Conservation (phyloP, 2,113 vertebrate genomes). For the Sphaerodactylus townsendi region DNA sequence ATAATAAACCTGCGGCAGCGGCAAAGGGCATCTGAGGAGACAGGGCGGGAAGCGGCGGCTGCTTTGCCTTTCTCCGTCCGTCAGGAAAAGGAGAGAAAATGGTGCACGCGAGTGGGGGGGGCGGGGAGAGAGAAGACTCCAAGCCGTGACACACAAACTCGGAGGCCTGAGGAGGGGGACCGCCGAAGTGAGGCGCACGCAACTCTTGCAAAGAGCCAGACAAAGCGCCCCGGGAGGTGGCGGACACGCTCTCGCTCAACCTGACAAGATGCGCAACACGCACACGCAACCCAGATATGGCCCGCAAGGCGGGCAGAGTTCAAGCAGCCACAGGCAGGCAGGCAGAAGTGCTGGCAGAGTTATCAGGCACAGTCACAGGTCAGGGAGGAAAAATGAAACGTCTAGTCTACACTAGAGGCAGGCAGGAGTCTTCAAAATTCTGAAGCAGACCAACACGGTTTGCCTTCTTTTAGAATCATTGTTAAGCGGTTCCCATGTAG, state of each 20-base stretch:
- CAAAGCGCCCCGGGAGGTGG: accelerated
- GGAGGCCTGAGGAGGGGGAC: not conserved
- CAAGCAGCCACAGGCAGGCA: not conserved
- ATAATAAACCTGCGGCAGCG: slow-evolving; percentile 69
- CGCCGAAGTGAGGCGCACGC: not conserved
- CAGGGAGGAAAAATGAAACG: not conserved
- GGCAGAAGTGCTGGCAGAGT: not conserved
- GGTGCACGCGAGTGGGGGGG: slow-evolving; percentile 39
- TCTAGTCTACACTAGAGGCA: too few relatives aligned
- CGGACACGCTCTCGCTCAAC: not conserved
- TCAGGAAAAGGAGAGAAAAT: slow-evolving; percentile 40
- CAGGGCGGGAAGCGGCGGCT: slow-evolving; percentile 50
- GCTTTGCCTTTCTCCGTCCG: slow-evolving; percentile 57
- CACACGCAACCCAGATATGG: not conserved
- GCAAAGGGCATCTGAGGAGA: slow-evolving; percentile 78
- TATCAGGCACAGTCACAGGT: not conserved
- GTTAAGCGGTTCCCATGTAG: too few relatives aligned
- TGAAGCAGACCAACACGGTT: too few relatives aligned
- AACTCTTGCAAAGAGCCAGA: not conserved
- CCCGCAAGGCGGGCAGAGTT: not conserved
- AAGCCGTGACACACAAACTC: not conserved
- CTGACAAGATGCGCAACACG: not conserved
- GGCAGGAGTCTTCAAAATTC: too few relatives aligned
- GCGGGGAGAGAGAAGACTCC: not conserved
- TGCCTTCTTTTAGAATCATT: too few relatives aligned